Evolutionary conservation across 64 coral and sea anemone species (phyloP).

Genomic region (Pocillopora verrucosa): DNA sequence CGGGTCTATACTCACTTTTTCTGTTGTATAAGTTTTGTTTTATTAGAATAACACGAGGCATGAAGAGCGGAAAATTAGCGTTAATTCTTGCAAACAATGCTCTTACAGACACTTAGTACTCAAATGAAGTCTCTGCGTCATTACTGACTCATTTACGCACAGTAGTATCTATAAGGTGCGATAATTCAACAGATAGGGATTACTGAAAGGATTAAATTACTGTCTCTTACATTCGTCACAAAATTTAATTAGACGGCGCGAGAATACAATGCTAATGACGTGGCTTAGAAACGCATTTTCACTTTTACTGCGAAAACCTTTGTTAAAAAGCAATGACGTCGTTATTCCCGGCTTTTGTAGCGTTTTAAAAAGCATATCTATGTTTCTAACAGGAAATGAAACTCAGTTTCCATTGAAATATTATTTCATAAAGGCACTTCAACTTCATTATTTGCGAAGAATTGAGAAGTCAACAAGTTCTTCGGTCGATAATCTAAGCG

Average conservation of each 20-base stretch:
- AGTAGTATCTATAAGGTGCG: not conserved
- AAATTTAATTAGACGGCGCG: not conserved
- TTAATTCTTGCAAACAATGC: not conserved
- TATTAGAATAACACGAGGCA: not conserved
- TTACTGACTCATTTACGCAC: not conserved
- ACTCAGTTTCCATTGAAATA: not conserved
- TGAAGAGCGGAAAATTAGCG: not conserved
- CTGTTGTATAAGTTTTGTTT: not conserved
- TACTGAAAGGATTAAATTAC: slow-evolving; percentile 1
- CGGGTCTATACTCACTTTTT: not conserved
- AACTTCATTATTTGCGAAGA: not conserved
- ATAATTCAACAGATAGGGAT: slow-evolving; percentile 15
- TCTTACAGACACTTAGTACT: not conserved
- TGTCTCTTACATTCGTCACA: slow-evolving; percentile 1
- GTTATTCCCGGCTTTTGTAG: not conserved
- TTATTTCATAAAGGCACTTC: slow-evolving; percentile 4
- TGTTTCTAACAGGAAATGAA: not conserved
- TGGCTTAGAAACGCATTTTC: not conserved
- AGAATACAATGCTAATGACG: not conserved
- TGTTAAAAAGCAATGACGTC: not conserved
- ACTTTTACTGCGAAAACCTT: not conserved
- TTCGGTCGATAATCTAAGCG: not conserved
- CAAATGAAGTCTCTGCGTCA: slow-evolving; percentile 8
- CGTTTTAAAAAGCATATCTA: not conserved
- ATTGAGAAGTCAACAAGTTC: not conserved